Evolutionary conservation across 1,140 invertebrate genomes (phyloP).

Genomic region (Drosophila aff.): DNA sequence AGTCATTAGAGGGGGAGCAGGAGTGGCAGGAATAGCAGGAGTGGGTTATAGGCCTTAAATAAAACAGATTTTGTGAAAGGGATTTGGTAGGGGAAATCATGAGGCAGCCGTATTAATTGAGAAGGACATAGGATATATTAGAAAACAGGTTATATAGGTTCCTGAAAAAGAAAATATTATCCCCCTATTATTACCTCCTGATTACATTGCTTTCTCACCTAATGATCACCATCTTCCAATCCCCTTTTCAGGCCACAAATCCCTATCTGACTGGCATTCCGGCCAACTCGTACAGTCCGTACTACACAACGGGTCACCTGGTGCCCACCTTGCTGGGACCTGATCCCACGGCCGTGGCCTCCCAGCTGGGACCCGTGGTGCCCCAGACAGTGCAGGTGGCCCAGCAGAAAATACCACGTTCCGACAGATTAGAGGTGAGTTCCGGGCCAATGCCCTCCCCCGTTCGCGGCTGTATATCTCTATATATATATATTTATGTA

Average conservation of each 20-base stretch:
- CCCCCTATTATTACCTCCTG: background rate
- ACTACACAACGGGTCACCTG: conserved; percentile 93
- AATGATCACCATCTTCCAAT: background rate
- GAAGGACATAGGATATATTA: background rate
- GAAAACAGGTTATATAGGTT: too few relatives aligned
- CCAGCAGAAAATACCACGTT: conserved; percentile 96
- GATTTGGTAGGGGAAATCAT: conserved; percentile 2
- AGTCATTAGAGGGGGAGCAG: conserved; percentile 2
- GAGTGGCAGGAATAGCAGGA: conserved; percentile 3
- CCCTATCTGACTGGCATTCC: conserved; percentile 95
- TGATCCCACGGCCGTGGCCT: conserved; percentile 91
- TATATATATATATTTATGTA: conserved; percentile 42
- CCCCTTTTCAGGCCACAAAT: conserved; percentile 90
- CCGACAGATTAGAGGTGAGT: conserved; percentile 97
- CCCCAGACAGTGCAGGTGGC: conserved; percentile 92
- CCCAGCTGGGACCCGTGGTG: conserved; percentile 90
- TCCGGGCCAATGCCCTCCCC: conserved; percentile 11
- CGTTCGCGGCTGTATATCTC: conserved; percentile 6
- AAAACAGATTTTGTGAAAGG: conserved; percentile 24
- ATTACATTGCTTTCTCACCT: conserved; percentile 4
- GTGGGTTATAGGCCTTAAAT: conserved; percentile 20
- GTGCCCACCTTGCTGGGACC: conserved; percentile 94
- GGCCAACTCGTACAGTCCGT: conserved; percentile 93
- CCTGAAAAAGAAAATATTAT: too few relatives aligned
- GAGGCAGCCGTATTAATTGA: background rate